phyloP scores from a whole-genome alignment of 2,113 vertebrate genomes.

The Percopsis transmontana region DNA sequence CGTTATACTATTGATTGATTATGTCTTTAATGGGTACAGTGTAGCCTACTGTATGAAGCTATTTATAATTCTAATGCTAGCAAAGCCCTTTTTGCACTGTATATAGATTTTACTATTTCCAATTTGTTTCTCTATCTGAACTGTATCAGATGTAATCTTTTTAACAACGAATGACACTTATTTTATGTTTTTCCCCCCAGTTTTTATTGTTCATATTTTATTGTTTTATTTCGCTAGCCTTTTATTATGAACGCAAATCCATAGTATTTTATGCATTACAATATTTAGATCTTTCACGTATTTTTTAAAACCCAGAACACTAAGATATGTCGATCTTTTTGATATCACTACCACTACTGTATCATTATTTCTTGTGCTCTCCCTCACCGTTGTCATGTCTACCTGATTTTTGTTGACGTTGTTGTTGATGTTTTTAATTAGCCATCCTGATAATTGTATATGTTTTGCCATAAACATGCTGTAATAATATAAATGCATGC shows the following conservation, averaged over 20 bases:
- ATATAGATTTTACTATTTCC: constrained; percentile 63
- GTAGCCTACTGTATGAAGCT: constrained; percentile 60
- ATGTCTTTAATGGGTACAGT: constrained; percentile 48
- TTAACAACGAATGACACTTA: constrained; percentile 58
- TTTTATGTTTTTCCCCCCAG: constrained; percentile 53
- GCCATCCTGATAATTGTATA: constrained; percentile 25
- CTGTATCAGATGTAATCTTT: constrained; percentile 59
- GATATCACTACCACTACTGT: constrained; percentile 46
- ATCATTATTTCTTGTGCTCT: neutral
- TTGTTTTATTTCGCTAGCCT: constrained; percentile 35
- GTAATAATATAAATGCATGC: constrained; percentile 70
- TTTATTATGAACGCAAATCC: constrained; percentile 26
- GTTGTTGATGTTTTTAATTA: constrained; percentile 2
- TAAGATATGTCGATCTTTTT: constrained; percentile 31
- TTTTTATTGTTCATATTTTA: constrained; percentile 53
- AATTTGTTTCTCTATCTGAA: constrained; percentile 44
- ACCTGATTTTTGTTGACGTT: constrained; percentile 12
- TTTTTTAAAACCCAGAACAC: constrained; percentile 21
- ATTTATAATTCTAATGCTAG: constrained; percentile 73
- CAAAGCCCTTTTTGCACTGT: constrained; percentile 75
- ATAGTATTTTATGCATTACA: constrained; percentile 14
- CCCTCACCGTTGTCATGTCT: constrained; percentile 1
- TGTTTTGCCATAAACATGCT: constrained; percentile 50
- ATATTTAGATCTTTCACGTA: constrained; percentile 27
- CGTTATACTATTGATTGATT: constrained; percentile 48